Base-by-base conservation (phyloP, 1,140 invertebrate species). In the Atopsyche davidsoni region DNA sequence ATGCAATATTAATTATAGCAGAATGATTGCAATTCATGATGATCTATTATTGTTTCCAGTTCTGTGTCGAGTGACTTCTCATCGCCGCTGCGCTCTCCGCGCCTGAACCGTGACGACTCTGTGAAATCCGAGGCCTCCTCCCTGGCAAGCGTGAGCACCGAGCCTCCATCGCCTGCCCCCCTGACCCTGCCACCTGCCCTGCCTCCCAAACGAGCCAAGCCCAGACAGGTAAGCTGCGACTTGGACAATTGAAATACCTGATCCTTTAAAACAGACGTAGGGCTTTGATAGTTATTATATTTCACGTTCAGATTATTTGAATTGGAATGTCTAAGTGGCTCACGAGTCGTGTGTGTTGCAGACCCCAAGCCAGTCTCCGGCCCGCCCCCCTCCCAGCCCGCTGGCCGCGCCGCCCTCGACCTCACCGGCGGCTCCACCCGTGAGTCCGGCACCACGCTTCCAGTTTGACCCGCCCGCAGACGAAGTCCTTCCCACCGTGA, bases 161-260 rank as follows among this genome's bases (percentile, higher is more conserved):
- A 23, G 36, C 24, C 11, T 38, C 25, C 4, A 13, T 18, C 1
- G n/a, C 34, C 34, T 21, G 34, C 21, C 19, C 21, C 17, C 43
- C 28, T 3, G 2, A 60, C 64, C 63, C 70, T 75, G 51, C 86
- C 86, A 28, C 89, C 87, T 11, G 86, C 86, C 13, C 67, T 90
- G 55, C 88, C 87, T 44, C 88, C 88, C 41, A 89, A 90, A 70
- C 78, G 70, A 75, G 67, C 73, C 59, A 61, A 79, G 67, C 68
- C 62, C 64, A 62, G 67, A 65, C 69, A 67, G 66, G 69, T 71
- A 59, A 45, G 19, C n/a, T 22, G 4, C 18, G 19, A 13, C 23
- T 46, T 9, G 11, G n/a, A 31, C 18, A n/a, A 19, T 35, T 3
- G 11, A 38, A 38, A 14, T 38, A n/a, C n/a, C n/a, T n/a, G n/a